Evolutionary conservation across 2,888 invertebrate species (phyloP).

Genomic region (Crocallis elinguaria): DNA sequence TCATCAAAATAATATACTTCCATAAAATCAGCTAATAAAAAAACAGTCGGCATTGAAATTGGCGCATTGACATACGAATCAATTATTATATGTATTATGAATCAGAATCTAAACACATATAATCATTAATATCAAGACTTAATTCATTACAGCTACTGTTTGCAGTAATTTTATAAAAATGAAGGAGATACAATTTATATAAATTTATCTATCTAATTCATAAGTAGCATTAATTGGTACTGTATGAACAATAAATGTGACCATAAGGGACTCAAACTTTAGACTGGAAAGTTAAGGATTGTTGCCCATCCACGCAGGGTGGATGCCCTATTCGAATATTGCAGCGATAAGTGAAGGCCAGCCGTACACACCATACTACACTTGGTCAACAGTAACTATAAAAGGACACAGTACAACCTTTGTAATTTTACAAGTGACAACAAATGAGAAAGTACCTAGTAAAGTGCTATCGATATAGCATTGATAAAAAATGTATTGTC

Average conservation of each 20-base stretch:
- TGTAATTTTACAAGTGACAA: too few species aligned
- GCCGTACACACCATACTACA: too few species aligned
- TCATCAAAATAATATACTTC: not conserved
- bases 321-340: too few species aligned
- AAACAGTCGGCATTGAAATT: not conserved
- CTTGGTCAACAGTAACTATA: too few species aligned
- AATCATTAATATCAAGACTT: conserved; percentile 1
- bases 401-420: too few species aligned
- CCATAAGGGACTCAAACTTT: too few species aligned
- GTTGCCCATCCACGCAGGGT: too few species aligned
- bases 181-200: not conserved
- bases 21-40: not conserved
- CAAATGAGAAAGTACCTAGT: too few species aligned
- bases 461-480: too few species aligned
- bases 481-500: too few species aligned
- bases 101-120: not conserved
- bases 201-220: not conserved
- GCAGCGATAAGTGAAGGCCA: too few species aligned
- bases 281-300: too few species aligned
- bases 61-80: not conserved
- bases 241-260: not conserved
- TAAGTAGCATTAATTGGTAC: not conserved
- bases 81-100: not conserved
- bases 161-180: not conserved
- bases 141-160: not conserved